Evolutionary conservation across 1,140 invertebrate species (phyloP), one percentile per base, ranked within the genome.

Genomic region (Mactra quadrangularis): DNA sequence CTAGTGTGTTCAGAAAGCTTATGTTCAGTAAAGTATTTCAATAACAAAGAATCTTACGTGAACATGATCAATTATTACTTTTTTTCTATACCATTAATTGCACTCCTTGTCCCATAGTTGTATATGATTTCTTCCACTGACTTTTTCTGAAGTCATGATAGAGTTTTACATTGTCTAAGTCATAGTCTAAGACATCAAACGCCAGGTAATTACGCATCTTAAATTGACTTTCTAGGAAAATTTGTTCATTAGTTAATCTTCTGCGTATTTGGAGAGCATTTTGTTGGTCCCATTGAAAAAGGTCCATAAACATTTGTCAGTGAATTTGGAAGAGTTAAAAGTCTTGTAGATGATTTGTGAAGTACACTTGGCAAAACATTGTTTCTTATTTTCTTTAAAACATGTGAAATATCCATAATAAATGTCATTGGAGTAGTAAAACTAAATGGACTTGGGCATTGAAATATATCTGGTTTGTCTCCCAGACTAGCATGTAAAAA

Each of bases 331-430:
- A 68, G 3, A 17, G 55, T 71, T n/a, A 82, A 13, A 33, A 59
- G 9, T 71, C 64, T 59, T 25, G 38, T 70, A 27, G 17, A 75
- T 6, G 53, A 22, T n/a, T 22, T 17, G 19, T 6, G 4, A 9
- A 22, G 6, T 9, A 50, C 33, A 57, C 27, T 57, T 74, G 55
- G 55, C 27, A 55, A 25, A 22, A 77, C 47, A 52, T 83, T 77
- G 38, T 83, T 83, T 60, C 74, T 53, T 11, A 83, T 75, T 70
- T 76, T 83, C 60, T 83, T 83, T 17, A 83, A 38, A 3, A 57
- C 35, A 52, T 83, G 82, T 17, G 72, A 77, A 35, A 66, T 76
- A 50, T 85, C 84, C 78, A 85, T 85, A 6, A 78, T 85, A 27
- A 82, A 82, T 47, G 82, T 17, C 27, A 52, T 55, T 19, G 62